phyloP scores from a whole-genome alignment of 2,888 invertebrate species.

The Dryomyza anilis region DNA sequence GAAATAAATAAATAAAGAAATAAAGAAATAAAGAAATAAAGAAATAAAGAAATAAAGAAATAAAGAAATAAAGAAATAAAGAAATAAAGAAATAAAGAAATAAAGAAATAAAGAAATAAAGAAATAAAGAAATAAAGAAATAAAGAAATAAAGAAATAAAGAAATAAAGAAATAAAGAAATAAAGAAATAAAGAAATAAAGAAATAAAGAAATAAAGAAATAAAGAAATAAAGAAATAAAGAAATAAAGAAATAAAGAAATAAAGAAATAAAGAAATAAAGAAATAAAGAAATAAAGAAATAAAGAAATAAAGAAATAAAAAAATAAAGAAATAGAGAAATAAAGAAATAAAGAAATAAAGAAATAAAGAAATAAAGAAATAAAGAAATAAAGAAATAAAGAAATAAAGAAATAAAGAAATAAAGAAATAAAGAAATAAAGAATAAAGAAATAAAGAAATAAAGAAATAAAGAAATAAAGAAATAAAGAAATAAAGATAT shows the following conservation, averaged over 20 bases:
- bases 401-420: neutral
- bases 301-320: neutral
- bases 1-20: no score
- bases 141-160: neutral
- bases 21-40: no score
- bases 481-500: neutral
- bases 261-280: neutral
- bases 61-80: no score
- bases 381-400: neutral
- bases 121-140: neutral
- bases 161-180: neutral
- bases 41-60: no score
- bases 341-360: neutral
- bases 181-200: neutral
- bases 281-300: neutral
- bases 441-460: neutral
- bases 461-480: neutral
- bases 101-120: neutral
- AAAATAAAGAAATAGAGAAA: neutral
- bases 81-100: no score
- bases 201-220: neutral
- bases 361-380: neutral
- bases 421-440: neutral
- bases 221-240: neutral
- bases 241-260: neutral